Evolutionary conservation across 37 sponge, comb jelly and placozoan genomes (phyloP).

Genomic region (Theonella swinhoei): DNA sequence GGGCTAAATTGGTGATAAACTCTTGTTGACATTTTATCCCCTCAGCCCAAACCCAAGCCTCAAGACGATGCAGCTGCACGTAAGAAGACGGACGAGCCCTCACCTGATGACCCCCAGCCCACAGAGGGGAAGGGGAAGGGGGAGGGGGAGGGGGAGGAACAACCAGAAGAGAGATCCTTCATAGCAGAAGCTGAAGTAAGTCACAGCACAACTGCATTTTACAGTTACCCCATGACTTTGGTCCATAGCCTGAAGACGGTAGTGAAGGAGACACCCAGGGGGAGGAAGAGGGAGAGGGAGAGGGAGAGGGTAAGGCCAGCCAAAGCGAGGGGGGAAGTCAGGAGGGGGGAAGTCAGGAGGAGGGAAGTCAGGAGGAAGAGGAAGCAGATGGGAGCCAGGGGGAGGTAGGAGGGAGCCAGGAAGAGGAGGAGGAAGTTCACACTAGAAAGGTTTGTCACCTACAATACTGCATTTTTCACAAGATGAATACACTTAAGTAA

Average conservation of each 20-base stretch:
- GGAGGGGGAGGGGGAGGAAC: conserved; percentile 11
- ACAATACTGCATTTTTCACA: too few relatives aligned
- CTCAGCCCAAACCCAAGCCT: conserved; percentile 26
- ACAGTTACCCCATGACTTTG: too few relatives aligned
- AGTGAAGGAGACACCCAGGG: background rate
- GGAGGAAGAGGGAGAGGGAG: conserved; percentile 26
- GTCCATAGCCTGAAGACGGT: too few relatives aligned
- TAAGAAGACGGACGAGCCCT: conserved; percentile 88
- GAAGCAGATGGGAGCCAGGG: conserved; percentile 20
- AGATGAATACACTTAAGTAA: too few relatives aligned
- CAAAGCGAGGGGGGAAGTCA: background rate
- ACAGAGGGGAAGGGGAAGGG: conserved; percentile 14
- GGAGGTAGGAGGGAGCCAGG: conserved; percentile 11
- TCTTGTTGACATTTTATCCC: too few relatives aligned
- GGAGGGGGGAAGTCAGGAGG: conserved; percentile 10
- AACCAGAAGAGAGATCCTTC: background rate
- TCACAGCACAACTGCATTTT: too few relatives aligned
- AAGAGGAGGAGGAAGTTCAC: background rate
- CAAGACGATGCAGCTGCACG: conserved; percentile 60
- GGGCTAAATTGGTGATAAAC: too few relatives aligned
- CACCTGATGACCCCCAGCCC: conserved; percentile 77
- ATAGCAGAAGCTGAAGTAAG: background rate
- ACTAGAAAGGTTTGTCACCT: too few relatives aligned
- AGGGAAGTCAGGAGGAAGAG: conserved; percentile 20
- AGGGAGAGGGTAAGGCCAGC: conserved; percentile 15